Evolutionary conservation across 2,888 invertebrate species (phyloP), one percentile per base, ranked within the genome.

Genomic region (Hirtodrosophila cameraria): DNA sequence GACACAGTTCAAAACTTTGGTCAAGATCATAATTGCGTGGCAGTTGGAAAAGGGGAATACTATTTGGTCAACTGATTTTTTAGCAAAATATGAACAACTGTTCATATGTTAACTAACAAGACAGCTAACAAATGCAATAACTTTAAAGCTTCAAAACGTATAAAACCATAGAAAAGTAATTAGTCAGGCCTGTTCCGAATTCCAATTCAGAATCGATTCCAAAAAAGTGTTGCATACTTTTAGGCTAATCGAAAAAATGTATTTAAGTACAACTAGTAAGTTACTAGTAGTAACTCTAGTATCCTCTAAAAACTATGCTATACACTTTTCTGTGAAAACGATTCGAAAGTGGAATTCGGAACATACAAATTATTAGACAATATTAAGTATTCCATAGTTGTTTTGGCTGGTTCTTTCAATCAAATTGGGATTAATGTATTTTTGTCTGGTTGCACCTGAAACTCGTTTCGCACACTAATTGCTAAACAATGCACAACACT

Each of bases 1-100:
- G 25, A 63, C 55, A 33, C 49, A 20, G 28, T 48, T 25, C n/a
- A 18, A 15, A 3, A 50, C 60, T 45, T 36, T 46, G 48, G 13
- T 55, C 33, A 31, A 50, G 67, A 55, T 71, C 75, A 75, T 75
- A 75, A 75, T 75, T 75, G 75, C 48, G 23, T 27, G 30, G 25
- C 58, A 30, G 28, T 36, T 49, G 41, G 28, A 15, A 13, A 28
- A 13, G 41, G 18, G 18, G 48, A 48, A 7, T 41, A 25, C 28
- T 53, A 36, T 72, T 71, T 75, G 58, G 35, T 48, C 52, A 55
- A 39, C 38, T 42, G 59, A 64, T 71, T 64, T 71, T 64, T 63
- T 43, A 46, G 45, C 38, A 49, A 67, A 72, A 72, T 66, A 69
- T 71, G 38, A 55, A 70, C 46, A 55, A n/a, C n/a, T n/a, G 67